phyloP scores from a whole-genome alignment of 2,113 vertebrate genomes.

The Arenaria interpres region DNA sequence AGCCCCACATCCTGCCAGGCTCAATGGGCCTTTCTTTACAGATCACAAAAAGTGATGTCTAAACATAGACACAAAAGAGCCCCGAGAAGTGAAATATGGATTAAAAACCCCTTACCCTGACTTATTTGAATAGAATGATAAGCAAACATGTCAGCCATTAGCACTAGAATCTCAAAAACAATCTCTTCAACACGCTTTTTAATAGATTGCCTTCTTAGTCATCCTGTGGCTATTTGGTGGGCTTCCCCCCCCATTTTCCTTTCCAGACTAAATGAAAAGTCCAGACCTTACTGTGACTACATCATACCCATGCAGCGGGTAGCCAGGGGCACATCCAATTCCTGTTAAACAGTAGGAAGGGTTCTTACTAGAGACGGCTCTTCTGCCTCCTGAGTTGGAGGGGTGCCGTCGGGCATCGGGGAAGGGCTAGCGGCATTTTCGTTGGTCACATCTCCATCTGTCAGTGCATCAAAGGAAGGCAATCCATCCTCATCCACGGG shows the following conservation, averaged over 20 bases:
- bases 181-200: slow-evolving; percentile 3
- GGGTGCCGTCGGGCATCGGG: slow-evolving; percentile 89
- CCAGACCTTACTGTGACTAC: slow-evolving; percentile 74
- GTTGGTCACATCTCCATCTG: slow-evolving; percentile 97
- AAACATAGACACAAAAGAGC: background rate
- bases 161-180: background rate
- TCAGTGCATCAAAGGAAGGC: slow-evolving; percentile 98
- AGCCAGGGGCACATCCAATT: slow-evolving; percentile 77
- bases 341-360: slow-evolving; percentile 79
- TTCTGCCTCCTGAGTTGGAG: slow-evolving; percentile 92
- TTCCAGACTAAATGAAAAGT: slow-evolving; percentile 67
- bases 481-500: slow-evolving; percentile 99
- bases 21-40: background rate
- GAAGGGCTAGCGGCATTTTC: slow-evolving; percentile 94
- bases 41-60: background rate
- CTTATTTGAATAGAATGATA: background rate
- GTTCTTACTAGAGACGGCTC: slow-evolving; percentile 97
- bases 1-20: background rate
- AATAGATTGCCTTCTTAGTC: background rate
- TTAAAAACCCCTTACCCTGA: slow-evolving; percentile 9
- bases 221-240: background rate
- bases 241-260: background rate
- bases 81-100: background rate
- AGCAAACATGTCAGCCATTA: background rate
- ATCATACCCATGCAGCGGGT: slow-evolving; percentile 75